phyloP scores from a whole-genome alignment of 2,113 vertebrate genomes.

The Microtus oregoni region DNA sequence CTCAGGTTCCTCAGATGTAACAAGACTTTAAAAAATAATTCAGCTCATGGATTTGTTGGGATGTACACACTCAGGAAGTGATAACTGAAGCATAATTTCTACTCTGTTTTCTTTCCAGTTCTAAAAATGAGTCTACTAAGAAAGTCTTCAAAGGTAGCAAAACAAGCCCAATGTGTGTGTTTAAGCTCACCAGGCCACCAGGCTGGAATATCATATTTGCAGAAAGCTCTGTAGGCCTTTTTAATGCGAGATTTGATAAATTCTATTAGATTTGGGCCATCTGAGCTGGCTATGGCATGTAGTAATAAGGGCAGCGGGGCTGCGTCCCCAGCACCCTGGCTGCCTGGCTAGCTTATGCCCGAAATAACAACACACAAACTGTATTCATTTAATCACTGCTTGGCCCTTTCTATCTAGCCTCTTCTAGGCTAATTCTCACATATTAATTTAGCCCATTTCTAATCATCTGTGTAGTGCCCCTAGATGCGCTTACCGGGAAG shows the following conservation, averaged over 20 bases:
- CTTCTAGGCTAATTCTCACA: too few relatives aligned
- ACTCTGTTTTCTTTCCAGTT: neutral
- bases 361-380: too few relatives aligned
- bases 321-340: too few relatives aligned
- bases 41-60: neutral
- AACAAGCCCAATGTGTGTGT: neutral
- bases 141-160: neutral
- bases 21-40: neutral
- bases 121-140: neutral
- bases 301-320: too few relatives aligned
- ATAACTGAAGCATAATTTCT: neutral
- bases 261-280: neutral
- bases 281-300: neutral
- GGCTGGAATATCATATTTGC: slow-evolving; percentile 10
- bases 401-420: too few relatives aligned
- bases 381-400: too few relatives aligned
- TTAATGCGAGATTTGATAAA: slow-evolving; percentile 30
- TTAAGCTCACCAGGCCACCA: neutral
- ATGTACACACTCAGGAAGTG: neutral
- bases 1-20: slow-evolving; percentile 12
- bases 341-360: too few relatives aligned
- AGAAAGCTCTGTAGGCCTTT: slow-evolving; percentile 12
- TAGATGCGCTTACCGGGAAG: too few relatives aligned
- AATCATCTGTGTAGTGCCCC: too few relatives aligned
- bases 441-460: too few relatives aligned